These are phyloP conservation scores for Hybognathus amarus DNA, from an alignment of 2,797 vertebrate species.

Conservation along the genomic window DNA sequence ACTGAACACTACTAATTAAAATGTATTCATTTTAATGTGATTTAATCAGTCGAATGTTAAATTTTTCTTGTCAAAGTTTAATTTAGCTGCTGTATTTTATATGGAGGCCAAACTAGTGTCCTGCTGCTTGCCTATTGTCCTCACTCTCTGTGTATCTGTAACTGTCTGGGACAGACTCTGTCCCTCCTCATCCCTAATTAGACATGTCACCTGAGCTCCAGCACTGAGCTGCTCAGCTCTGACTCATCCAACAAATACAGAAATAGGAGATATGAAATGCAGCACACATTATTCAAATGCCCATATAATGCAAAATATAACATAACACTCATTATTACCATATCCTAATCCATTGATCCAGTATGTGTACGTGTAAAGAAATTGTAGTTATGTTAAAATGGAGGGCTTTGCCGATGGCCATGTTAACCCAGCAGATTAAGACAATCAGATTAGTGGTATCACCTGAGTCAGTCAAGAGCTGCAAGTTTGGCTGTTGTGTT, in stretches of 20 bases:
- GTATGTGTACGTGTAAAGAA: neutral
- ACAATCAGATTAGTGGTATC: constrained; percentile 90
- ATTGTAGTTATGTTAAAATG: constrained; percentile 66
- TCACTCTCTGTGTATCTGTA: constrained; percentile 25
- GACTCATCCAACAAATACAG: constrained; percentile 50
- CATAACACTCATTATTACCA: neutral
- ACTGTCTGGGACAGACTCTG: constrained; percentile 2
- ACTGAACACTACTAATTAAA: neutral
- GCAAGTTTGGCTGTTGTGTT: constrained; percentile 62
- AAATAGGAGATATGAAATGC: constrained; percentile 3
- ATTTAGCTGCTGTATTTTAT: neutral
- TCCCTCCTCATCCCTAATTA: constrained; percentile 60
- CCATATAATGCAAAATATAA: neutral
- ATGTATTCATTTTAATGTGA: neutral
- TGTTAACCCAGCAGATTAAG: constrained; percentile 89
- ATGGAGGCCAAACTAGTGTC: neutral
- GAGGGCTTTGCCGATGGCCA: constrained; percentile 72
- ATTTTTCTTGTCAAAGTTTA: neutral
- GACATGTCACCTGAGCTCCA: constrained; percentile 59
- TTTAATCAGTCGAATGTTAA: neutral
- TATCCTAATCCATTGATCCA: neutral
- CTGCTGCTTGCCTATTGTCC: constrained; percentile 37
- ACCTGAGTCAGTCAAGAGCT: constrained; percentile 62
- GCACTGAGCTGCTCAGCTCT: constrained; percentile 48
- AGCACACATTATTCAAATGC: neutral